Evolutionary conservation across 2,113 vertebrate genomes (phyloP).

Genomic region (Zeus faber): DNA sequence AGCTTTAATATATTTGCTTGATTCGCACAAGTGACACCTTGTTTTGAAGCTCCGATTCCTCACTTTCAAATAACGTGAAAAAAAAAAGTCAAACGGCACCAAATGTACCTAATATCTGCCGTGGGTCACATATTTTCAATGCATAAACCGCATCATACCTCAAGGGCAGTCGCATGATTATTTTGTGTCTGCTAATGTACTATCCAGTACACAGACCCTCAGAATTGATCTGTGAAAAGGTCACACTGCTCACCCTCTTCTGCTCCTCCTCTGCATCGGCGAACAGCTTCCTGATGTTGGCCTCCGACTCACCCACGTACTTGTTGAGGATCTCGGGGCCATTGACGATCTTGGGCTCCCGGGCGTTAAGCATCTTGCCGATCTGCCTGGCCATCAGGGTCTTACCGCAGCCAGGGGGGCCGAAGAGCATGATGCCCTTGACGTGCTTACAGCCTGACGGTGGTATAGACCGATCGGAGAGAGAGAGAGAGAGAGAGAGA

Average conservation of each 20-base stretch:
- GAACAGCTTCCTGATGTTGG: conserved; percentile 97
- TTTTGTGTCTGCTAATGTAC: too few species aligned
- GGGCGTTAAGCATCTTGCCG: conserved; percentile 96
- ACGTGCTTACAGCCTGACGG: conserved; percentile 93
- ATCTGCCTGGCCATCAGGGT: conserved; percentile 97
- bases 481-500: neutral
- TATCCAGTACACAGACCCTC: too few species aligned
- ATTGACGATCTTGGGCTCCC: conserved; percentile 95
- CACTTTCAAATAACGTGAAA: too few species aligned
- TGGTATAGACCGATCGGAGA: neutral
- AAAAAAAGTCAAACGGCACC: too few species aligned
- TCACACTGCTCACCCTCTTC: conserved; percentile 86
- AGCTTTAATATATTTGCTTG: too few species aligned
- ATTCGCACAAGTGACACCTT: too few species aligned
- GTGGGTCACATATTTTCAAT: too few species aligned
- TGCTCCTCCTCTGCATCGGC: conserved; percentile 97
- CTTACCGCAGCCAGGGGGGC: conserved; percentile 95
- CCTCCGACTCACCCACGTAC: conserved; percentile 95
- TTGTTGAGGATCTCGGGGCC: conserved; percentile 98
- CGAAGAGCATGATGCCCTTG: conserved; percentile 94
- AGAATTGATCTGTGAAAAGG: too few species aligned
- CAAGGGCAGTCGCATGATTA: too few species aligned
- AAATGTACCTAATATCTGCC: too few species aligned
- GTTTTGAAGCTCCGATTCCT: too few species aligned
- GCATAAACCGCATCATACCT: too few species aligned